Percentiles rank a stretch among this genome's conserved stretches.
Conservation (phyloP, 2,113 vertebrate genomes). For the Lanius ludovicianus region DNA sequence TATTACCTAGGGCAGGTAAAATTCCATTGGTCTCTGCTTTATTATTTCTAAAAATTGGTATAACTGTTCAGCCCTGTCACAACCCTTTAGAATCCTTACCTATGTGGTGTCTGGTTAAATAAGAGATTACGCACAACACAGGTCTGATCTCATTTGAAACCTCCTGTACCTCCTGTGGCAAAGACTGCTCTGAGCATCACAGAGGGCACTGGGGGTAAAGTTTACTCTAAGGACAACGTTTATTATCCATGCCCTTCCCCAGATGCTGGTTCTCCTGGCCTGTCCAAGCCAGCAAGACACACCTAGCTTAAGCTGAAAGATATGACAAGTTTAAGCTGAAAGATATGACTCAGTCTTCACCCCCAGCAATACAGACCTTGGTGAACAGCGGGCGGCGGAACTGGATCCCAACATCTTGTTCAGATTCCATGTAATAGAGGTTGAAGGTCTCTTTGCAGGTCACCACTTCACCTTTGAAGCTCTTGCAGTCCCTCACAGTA, state of each 20-base stretch:
- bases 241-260: not conserved
- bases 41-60: not conserved
- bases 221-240: not conserved
- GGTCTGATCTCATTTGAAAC: not conserved
- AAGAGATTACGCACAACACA: not conserved
- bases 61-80: not conserved
- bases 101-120: not conserved
- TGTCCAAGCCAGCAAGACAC: conserved; percentile 7
- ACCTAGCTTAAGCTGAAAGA: not conserved
- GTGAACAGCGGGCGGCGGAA: conserved; percentile 74
- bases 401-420: conserved; percentile 79
- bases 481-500: conserved; percentile 80
- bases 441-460: conserved; percentile 84
- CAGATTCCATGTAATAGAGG: conserved; percentile 79
- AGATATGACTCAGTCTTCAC: not conserved
- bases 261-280: not conserved
- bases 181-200: not conserved
- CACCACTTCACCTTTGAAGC: conserved; percentile 70
- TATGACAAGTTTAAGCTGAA: conserved; percentile 1
- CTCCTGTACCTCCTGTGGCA: not conserved
- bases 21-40: not conserved
- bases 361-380: conserved; percentile 62
- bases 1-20: not conserved
- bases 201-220: conserved; percentile 7
- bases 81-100: not conserved